Evolutionary conservation across 23 tunicate genomes (phyloP).

Genomic region (Aplidium turbinatum): DNA sequence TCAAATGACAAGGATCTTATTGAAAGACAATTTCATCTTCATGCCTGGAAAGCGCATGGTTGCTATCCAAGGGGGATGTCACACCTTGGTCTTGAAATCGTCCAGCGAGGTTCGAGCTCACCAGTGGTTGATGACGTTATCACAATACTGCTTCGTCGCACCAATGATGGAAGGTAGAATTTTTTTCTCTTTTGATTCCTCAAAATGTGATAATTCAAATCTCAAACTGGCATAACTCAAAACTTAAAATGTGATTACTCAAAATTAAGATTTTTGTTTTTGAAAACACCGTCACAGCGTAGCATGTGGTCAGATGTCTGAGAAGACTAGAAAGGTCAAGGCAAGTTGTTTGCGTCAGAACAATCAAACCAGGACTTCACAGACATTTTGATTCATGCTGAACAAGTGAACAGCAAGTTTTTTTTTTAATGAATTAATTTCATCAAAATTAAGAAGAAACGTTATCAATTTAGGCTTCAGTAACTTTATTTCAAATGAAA

Average conservation of each 20-base stretch:
- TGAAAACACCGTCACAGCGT: too few species aligned
- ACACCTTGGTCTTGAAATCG: constrained; percentile 4
- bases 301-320: too few species aligned
- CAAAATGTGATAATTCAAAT: too few species aligned
- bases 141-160: constrained; percentile 54
- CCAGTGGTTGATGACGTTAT: constrained; percentile 41
- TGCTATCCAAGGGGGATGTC: constrained; percentile 16
- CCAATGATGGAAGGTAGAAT: constrained; percentile 45
- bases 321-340: too few species aligned
- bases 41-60: constrained; percentile 18
- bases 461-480: neutral
- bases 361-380: neutral
- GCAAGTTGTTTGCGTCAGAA: neutral
- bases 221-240: too few species aligned
- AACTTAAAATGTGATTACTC: too few species aligned
- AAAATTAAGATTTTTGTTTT: too few species aligned
- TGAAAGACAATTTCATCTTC: constrained; percentile 2
- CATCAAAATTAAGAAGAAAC: neutral
- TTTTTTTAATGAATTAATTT: too few species aligned
- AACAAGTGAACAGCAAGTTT: too few species aligned
- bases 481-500: neutral
- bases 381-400: too few species aligned
- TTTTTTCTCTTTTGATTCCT: neutral
- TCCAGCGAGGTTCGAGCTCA: constrained; percentile 30
- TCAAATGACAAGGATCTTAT: neutral